phyloP scores from a whole-genome alignment of 2,113 vertebrate genomes.

The Siniperca chuatsi region DNA sequence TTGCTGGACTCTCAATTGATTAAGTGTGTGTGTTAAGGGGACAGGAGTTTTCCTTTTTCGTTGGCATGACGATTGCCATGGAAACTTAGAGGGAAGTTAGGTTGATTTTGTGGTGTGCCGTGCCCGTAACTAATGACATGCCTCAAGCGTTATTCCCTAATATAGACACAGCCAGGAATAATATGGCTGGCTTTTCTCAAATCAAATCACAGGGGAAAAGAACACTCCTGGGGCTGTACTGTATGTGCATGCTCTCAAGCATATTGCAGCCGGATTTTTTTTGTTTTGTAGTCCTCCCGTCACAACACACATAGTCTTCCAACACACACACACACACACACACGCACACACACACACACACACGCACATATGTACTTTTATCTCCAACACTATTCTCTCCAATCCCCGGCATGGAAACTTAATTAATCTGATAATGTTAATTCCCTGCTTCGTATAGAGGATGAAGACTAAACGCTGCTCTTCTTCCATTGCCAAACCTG shows the following conservation, averaged over 20 bases:
- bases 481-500: constrained; percentile 29
- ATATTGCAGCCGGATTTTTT: constrained; percentile 5
- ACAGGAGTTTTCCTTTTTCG: neutral
- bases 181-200: constrained; percentile 47
- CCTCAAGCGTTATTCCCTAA: constrained; percentile 47
- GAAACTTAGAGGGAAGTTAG: constrained; percentile 46
- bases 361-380: constrained; percentile 21
- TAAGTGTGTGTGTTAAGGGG: constrained; percentile 5
- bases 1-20: constrained; percentile 15
- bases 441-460: constrained; percentile 35
- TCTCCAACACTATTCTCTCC: constrained; percentile 38
- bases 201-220: constrained; percentile 38
- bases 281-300: constrained; percentile 13
- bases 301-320: constrained; percentile 18
- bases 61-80: constrained; percentile 46
- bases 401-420: constrained; percentile 44
- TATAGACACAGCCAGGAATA: constrained; percentile 67
- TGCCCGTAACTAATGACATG: constrained; percentile 62
- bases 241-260: constrained; percentile 30
- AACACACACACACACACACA: constrained; percentile 27
- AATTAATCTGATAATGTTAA: constrained; percentile 72
- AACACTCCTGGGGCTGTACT: constrained; percentile 21
- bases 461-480: constrained; percentile 26
- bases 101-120: constrained; percentile 43
- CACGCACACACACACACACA: neutral